Conservation (phyloP, 2,113 vertebrate species). For the Brachypteracias leptosomus region DNA sequence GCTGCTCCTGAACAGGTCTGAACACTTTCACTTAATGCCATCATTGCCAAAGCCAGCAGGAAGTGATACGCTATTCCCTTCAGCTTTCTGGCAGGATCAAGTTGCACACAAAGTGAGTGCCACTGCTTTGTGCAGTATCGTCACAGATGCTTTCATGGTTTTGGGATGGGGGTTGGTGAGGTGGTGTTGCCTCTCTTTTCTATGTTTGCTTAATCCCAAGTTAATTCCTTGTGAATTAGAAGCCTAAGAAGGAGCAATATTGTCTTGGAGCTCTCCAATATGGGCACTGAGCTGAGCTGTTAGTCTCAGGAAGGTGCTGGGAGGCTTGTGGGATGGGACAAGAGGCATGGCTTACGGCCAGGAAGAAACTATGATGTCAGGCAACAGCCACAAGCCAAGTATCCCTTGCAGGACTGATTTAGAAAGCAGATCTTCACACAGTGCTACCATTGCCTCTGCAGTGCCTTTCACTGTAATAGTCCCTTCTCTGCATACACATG, state of each 20-base stretch:
- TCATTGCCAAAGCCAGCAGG: not conserved
- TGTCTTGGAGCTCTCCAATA: not conserved
- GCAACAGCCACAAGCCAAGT: not conserved
- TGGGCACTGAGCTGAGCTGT: fast-evolving
- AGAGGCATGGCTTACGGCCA: not conserved
- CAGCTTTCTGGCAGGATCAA: not conserved
- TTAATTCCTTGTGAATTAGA: not conserved
- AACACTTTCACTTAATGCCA: not conserved
- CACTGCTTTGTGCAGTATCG: not conserved
- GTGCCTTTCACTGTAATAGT: not conserved
- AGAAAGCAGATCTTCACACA: not conserved
- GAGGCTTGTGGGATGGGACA: not conserved
- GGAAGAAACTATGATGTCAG: not conserved
- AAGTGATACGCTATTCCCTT: not conserved
- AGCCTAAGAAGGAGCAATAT: not conserved
- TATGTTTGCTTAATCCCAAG: not conserved
- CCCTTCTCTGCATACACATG: not conserved
- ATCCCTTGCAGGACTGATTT: not conserved
- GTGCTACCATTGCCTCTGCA: not conserved
- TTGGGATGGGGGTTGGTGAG: not conserved
- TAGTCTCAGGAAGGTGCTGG: not conserved
- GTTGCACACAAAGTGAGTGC: not conserved
- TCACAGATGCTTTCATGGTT: not conserved
- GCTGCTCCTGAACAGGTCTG: not conserved
- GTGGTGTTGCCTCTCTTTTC: not conserved